Conservation (phyloP, 1,140 invertebrate genomes). For the Papilio machaon region DNA sequence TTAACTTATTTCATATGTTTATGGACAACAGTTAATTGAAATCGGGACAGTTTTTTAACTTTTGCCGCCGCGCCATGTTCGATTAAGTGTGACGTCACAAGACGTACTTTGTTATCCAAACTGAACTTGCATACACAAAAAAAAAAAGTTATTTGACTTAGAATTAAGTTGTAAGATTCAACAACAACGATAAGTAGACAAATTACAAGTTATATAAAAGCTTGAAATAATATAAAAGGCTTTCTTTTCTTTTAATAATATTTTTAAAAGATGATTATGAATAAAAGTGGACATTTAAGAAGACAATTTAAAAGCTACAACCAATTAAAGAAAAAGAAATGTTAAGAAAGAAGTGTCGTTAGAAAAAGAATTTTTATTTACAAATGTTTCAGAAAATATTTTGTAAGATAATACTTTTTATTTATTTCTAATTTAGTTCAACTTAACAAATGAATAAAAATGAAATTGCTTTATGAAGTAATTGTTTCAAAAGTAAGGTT, state of each 20-base stretch:
- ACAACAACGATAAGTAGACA: too few relatives aligned
- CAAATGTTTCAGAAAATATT: background rate
- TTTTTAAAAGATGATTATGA: background rate
- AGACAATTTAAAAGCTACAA: background rate
- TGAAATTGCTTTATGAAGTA: background rate
- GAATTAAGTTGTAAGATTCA: too few relatives aligned
- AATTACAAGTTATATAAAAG: too few relatives aligned
- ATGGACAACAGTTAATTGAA: too few relatives aligned
- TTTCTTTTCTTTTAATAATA: background rate
- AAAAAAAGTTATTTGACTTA: too few relatives aligned
- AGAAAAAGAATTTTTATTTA: background rate
- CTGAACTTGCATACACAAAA: too few relatives aligned
- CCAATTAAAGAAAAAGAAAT: background rate
- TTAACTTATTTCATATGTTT: too few relatives aligned
- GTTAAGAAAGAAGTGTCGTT: background rate
- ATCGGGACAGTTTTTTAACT: too few relatives aligned
- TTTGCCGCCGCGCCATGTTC: too few relatives aligned
- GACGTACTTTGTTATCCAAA: too few relatives aligned
- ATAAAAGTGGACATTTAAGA: background rate
- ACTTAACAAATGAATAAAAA: background rate
- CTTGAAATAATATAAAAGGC: background rate
- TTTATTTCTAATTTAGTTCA: background rate
- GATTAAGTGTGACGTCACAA: too few relatives aligned
- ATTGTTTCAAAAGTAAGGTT: background rate
- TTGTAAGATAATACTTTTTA: background rate